Evolutionary conservation across 2,888 invertebrate species (phyloP), one percentile per base, ranked within the genome.

Genomic region (Cheiracanthium punctorium): DNA sequence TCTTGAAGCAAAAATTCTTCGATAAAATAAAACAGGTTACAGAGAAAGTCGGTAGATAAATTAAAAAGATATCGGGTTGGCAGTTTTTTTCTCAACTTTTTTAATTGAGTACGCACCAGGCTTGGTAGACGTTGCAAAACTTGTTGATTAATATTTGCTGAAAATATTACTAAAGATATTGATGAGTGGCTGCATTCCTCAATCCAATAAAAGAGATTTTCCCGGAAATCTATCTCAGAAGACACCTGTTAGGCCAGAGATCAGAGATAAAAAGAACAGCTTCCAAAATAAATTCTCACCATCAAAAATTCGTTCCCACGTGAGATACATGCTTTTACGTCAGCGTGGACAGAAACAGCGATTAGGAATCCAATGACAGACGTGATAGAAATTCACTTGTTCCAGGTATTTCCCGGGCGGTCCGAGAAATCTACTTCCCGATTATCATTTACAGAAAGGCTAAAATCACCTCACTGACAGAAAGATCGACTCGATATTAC

Each of bases 381-480:
- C 24, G 58, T 24, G 20, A n/a, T 24, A 20, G 58, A 58, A 24
- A 24, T 58, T 1, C 58, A 24, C 24, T 58, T 58, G 58, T 58
- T 58, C 58, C 58, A 58, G 58, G 58, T 58, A 58, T 24, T 58
- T 24, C 58, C 4, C 7, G 17, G 48, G 12, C 48, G 17, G 17
- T 2, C 1, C 5, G 20, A 12, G 12, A 24, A 58, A 58, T 24
- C 5, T 24, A 7, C 4, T 8, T 48, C 14, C 17, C 2, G 48
- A 74, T 74, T 74, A 82, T 82, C 81, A 29, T 75, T 70, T 69
- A 67, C 29, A 70, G 58, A n/a, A 29, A 28, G n/a, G 30, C 30
- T 24, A 75, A 75, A 75, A 82, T 69, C 73, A 80, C 52, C 73
- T 80, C 70, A 58, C 37, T 58, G 81, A 82, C 37, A 33, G 81